Conservation (phyloP, 2,888 invertebrate species). For the Graphium colonna region DNA sequence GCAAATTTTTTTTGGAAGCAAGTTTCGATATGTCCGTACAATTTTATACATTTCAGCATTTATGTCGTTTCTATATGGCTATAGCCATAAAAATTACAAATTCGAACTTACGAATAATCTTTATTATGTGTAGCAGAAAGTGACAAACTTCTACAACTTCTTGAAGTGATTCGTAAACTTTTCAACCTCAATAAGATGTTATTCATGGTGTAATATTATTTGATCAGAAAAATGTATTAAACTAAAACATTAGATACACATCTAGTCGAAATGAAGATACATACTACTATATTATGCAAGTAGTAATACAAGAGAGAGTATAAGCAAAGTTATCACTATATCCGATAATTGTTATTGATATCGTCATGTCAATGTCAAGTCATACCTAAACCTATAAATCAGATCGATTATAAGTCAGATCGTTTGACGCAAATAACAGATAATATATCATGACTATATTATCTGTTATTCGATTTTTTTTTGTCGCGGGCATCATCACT, state of each 20-base stretch:
- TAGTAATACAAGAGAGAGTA: background rate
- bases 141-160: constrained; percentile 49
- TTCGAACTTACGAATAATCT: constrained; percentile 61
- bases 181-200: constrained; percentile 40
- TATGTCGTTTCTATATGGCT: too few relatives aligned
- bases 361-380: constrained; percentile 10
- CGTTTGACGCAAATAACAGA: too few relatives aligned
- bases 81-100: too few relatives aligned
- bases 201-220: constrained; percentile 43
- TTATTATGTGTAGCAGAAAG: constrained; percentile 48
- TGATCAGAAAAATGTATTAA: background rate
- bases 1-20: too few relatives aligned
- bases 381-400: too few relatives aligned
- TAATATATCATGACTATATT: too few relatives aligned
- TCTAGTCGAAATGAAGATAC: background rate
- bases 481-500: too few relatives aligned
- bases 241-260: background rate
- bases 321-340: background rate
- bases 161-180: constrained; percentile 33
- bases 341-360: constrained; percentile 14
- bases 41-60: too few relatives aligned
- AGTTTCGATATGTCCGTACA: too few relatives aligned
- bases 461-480: too few relatives aligned
- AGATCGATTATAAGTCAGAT: too few relatives aligned
- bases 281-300: constrained; percentile 8